phyloP scores from a whole-genome alignment of 2,113 vertebrate genomes.

The Peucedramus taeniatus region DNA sequence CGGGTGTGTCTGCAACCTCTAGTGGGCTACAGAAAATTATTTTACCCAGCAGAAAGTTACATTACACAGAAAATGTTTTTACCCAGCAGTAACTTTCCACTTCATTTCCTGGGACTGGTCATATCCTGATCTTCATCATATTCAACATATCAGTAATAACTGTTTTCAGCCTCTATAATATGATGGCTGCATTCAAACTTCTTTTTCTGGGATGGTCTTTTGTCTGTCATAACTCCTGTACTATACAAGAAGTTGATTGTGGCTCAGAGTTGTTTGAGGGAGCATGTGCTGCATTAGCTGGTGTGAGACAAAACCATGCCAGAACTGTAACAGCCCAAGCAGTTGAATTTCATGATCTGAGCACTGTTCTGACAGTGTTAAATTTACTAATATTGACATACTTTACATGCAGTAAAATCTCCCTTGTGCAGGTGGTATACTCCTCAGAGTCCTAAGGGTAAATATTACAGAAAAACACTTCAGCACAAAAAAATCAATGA shows the following conservation, averaged over 20 bases:
- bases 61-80: background rate
- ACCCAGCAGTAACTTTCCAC: background rate
- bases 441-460: background rate
- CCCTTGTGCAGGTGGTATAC: background rate
- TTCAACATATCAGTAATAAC: background rate
- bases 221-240: background rate
- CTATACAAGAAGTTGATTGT: background rate
- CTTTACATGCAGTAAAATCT: background rate
- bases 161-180: background rate
- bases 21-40: background rate
- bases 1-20: background rate
- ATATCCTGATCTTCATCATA: background rate
- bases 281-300: background rate
- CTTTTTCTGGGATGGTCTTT: background rate
- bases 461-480: background rate
- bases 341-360: background rate
- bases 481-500: background rate
- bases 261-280: background rate
- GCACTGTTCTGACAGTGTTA: background rate
- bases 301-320: background rate
- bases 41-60: background rate
- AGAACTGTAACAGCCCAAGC: background rate
- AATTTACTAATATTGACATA: background rate
- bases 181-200: background rate
- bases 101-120: background rate